A percentile compares a stretch with the other conserved stretches of the same genome.
These are phyloP conservation scores for Mus caroli DNA, from an alignment of 2,797 vertebrate species.

Conservation along the genomic window DNA sequence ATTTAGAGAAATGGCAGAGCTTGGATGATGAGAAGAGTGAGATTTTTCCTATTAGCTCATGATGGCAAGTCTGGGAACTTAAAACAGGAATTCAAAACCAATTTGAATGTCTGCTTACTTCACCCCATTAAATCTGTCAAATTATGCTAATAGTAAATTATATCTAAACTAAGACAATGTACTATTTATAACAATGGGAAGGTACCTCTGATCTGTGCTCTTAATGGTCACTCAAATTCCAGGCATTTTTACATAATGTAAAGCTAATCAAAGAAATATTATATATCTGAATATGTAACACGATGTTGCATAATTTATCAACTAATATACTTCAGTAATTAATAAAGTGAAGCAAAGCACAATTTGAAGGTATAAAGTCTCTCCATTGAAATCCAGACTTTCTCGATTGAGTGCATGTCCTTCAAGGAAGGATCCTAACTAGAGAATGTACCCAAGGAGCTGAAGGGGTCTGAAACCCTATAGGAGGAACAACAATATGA, in stretches of 20 bases:
- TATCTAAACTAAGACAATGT: not conserved
- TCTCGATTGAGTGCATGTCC: not conserved
- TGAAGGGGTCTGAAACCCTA: too few species aligned
- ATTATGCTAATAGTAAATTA: not conserved
- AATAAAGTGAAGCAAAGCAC: not conserved
- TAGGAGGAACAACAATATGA: too few species aligned
- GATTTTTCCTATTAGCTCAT: slow-evolving; percentile 6
- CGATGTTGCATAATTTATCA: not conserved
- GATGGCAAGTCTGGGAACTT: not conserved
- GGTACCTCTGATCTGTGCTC: not conserved
- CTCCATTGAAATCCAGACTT: slow-evolving; percentile 1
- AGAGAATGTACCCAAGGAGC: too few species aligned
- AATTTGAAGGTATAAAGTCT: not conserved
- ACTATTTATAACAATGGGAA: not conserved
- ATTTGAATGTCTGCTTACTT: not conserved
- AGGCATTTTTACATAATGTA: slow-evolving; percentile 12
- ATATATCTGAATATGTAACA: not conserved
- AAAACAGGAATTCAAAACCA: not conserved
- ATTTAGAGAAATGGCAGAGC: not conserved
- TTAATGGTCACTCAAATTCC: not conserved
- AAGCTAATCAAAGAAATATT: slow-evolving; percentile 7
- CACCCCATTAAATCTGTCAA: slow-evolving; percentile 13
- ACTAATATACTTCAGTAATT: not conserved
- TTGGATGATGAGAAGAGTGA: not conserved
- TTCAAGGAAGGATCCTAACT: not conserved